Base-by-base conservation (phyloP, 2,113 vertebrate species). In the Lipophrys pholis region DNA sequence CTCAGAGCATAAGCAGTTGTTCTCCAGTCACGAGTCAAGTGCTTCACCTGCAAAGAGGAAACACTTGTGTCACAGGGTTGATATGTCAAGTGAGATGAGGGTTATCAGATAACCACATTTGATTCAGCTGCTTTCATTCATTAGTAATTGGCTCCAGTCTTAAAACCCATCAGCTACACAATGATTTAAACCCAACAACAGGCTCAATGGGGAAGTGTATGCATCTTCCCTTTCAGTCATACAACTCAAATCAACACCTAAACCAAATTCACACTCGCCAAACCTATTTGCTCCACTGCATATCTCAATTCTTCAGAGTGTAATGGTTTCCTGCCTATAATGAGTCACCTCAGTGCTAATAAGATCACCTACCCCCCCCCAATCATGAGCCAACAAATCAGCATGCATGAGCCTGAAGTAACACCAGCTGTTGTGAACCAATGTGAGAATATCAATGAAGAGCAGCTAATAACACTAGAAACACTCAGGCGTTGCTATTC, bases 21-120 rank as follows among this genome's bases (percentile, higher is more conserved):
- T 78, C 97, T 95, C 98, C 98, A 99, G 92, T 99, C 98, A 14
- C 95, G 94, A 0, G 98, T 99, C 54, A 99, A 93, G 70, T 99
- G 97, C 76, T 99, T 99, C 30, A 99, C 97, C 98, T 99, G 81
- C 45, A 67, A 69, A 45, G 39, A 86, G 36, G 77, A 3, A 52
- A 17, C 1, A 11, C 52, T 58, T 17, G 40, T 16, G 65, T 90
- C 56, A 89, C 15, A 65, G 11, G 16, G 53, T 53, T 9, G 62
- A 41, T 65, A 57, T 11, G 35, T 35, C 5, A 11, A 49, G 57
- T 8, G 30, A 11, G 46, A 67, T 7, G 11, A 52, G 39, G 60
- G 10, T 9, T 6, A 21, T 45, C 11, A 21, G 11, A 51, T n/a
- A 64, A 42, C 17, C 52, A 51, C 21, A 30, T 30, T 30, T 30